Percentiles rank a stretch among this genome's conserved stretches.
Evolutionary conservation across 2,888 invertebrate genomes (phyloP).

Genomic region (Drosophila setosimentum): DNA sequence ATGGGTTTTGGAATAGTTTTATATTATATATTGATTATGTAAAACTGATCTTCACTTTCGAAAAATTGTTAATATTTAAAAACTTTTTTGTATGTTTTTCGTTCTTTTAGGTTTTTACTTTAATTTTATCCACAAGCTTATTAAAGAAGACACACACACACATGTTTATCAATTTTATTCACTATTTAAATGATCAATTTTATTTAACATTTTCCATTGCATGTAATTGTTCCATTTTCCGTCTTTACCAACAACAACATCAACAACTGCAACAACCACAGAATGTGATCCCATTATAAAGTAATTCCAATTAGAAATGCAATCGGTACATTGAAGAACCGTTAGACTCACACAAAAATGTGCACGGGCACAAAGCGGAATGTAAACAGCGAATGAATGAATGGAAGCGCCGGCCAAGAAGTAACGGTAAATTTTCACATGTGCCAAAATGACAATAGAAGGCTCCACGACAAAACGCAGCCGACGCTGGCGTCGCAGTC

Average conservation of each 20-base stretch:
- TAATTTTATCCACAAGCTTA: not conserved
- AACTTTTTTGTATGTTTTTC: not conserved
- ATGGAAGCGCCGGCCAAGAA: slow-evolving; percentile 74
- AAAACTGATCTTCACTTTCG: not conserved
- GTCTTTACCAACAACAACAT: not conserved
- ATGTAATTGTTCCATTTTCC: not conserved
- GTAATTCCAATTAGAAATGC: slow-evolving; percentile 35
- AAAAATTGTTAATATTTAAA: accelerated
- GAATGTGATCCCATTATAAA: slow-evolving; percentile 7
- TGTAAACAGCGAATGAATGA: slow-evolving; percentile 82
- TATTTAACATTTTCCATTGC: not conserved
- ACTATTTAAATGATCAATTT: not conserved
- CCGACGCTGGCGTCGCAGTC: slow-evolving; percentile 33
- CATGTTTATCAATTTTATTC: not conserved
- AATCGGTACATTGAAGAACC: slow-evolving; percentile 35
- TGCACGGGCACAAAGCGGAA: slow-evolving; percentile 70
- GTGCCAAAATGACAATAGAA: slow-evolving; percentile 79
- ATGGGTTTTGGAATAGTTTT: not conserved
- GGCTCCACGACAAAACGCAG: slow-evolving; percentile 42
- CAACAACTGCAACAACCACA: slow-evolving; percentile 1
- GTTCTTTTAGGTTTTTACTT: not conserved
- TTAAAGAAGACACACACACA: not conserved
- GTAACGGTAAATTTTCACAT: slow-evolving; percentile 82
- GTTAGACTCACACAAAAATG: slow-evolving; percentile 42
- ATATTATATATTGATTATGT: not conserved